A percentile compares a stretch with the other conserved stretches of the same genome.
phyloP scores from a whole-genome alignment of 2,888 invertebrate species.

The Noctua janthina region DNA sequence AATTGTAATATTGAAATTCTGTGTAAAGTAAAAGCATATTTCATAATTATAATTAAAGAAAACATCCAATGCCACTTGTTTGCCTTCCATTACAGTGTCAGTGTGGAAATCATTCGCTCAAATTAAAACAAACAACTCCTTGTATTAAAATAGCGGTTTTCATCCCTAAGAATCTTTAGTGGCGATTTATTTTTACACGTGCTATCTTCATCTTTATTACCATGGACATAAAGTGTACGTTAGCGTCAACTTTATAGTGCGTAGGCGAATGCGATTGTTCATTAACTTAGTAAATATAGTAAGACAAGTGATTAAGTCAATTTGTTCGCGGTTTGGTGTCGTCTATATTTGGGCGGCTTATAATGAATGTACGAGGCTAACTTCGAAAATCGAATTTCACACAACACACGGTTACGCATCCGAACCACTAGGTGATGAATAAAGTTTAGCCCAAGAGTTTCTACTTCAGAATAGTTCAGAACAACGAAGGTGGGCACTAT shows the following conservation, averaged over 20 bases:
- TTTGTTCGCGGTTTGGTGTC: constrained; percentile 35
- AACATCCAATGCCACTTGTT: constrained; percentile 18
- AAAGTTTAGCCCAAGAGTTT: neutral
- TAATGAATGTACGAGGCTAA: constrained; percentile 8
- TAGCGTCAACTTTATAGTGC: constrained; percentile 7
- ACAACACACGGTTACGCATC: neutral
- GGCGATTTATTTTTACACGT: neutral
- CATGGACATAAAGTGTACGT: neutral
- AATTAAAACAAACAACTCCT: constrained; percentile 34
- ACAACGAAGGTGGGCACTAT: neutral
- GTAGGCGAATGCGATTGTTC: constrained; percentile 25
- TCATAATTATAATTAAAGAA: neutral
- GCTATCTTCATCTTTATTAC: constrained; percentile 15
- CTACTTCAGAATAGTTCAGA: neutral
- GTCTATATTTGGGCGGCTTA: constrained; percentile 26
- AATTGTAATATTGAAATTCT: too few relatives aligned
- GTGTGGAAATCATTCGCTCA: constrained; percentile 16
- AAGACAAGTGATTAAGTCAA: constrained; percentile 56
- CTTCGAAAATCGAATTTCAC: neutral
- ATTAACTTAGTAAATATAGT: constrained; percentile 51
- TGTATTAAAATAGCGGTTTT: constrained; percentile 32
- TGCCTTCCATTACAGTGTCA: constrained; percentile 27
- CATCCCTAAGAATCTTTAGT: constrained; percentile 7
- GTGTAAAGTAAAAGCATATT: neutral
- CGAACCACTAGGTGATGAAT: neutral